Percentiles rank a stretch among this genome's conserved stretches.
Evolutionary conservation across 35 echinoderm and acorn worm species (phyloP).

Genomic region (Anneissia japonica): DNA sequence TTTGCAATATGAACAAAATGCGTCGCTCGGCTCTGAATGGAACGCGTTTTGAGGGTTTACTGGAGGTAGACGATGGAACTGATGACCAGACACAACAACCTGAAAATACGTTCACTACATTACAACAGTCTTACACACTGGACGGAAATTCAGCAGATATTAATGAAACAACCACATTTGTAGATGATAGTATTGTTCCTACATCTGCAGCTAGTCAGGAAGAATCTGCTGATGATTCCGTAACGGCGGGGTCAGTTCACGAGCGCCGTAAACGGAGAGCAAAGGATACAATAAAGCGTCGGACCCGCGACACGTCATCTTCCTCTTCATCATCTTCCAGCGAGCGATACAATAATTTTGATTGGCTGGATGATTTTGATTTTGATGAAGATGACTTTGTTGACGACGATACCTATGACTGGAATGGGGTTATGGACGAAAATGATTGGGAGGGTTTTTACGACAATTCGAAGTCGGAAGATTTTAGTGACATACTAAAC

Average conservation of each 20-base stretch:
- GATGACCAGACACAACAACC: neutral
- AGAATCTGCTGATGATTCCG: neutral
- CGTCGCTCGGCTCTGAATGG: constrained; percentile 45
- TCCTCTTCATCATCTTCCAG: neutral
- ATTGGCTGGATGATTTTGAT: constrained; percentile 14
- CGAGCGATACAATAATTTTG: neutral
- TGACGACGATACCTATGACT: constrained; percentile 68
- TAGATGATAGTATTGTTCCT: neutral
- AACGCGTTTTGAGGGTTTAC: constrained; percentile 61
- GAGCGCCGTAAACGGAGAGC: too few species aligned
- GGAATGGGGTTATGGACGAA: constrained; percentile 54
- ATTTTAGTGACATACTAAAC: constrained; percentile 77
- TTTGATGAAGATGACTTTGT: constrained; percentile 37
- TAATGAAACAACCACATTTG: neutral
- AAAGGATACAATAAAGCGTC: too few species aligned
- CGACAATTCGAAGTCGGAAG: constrained; percentile 61
- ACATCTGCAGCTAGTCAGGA: neutral
- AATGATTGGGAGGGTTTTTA: constrained; percentile 89
- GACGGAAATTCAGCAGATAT: neutral
- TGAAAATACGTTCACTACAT: neutral
- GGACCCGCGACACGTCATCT: neutral
- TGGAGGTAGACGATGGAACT: constrained; percentile 57
- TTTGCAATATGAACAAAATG: constrained; percentile 86
- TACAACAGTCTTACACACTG: too few species aligned
- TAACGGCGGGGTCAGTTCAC: neutral